phyloP scores from a whole-genome alignment of 92 coral and sea anemone genomes.

The Palythoa grandiflora region DNA sequence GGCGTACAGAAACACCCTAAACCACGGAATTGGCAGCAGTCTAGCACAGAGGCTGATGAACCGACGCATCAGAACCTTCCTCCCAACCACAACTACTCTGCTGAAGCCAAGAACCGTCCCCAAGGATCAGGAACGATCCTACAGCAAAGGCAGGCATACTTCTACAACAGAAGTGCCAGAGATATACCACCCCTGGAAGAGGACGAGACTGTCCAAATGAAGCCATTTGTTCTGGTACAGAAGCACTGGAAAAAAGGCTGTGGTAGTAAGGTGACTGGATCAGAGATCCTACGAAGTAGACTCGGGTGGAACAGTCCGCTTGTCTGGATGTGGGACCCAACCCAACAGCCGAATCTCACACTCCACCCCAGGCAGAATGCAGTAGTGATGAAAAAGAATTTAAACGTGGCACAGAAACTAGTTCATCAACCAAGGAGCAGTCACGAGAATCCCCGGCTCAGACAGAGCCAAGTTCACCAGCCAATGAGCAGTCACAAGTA shows the following conservation, averaged over 20 bases:
- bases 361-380: not conserved
- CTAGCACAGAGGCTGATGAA: slow-evolving; percentile 42
- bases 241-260: slow-evolving; percentile 52
- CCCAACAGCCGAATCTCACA: not conserved
- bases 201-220: slow-evolving; percentile 33
- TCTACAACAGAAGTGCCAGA: slow-evolving; percentile 37
- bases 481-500: not conserved
- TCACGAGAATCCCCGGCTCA: not conserved
- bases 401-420: not conserved
- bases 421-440: slow-evolving; percentile 9
- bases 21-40: slow-evolving; percentile 44
- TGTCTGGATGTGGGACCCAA: slow-evolving; percentile 14
- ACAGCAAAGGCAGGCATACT: slow-evolving; percentile 29
- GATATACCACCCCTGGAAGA: slow-evolving; percentile 37
- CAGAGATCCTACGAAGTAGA: slow-evolving; percentile 45
- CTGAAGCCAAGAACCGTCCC: slow-evolving; percentile 2
- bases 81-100: slow-evolving; percentile 44
- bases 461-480: not conserved
- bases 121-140: not conserved
- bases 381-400: not conserved
- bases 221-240: slow-evolving; percentile 37
- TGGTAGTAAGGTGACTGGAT: slow-evolving; percentile 41
- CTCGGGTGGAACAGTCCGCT: slow-evolving; percentile 13
- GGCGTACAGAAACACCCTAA: not conserved
- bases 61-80: slow-evolving; percentile 35